Evolutionary conservation across 2,113 vertebrate genomes (phyloP).

Genomic region (Lampris incognitus): DNA sequence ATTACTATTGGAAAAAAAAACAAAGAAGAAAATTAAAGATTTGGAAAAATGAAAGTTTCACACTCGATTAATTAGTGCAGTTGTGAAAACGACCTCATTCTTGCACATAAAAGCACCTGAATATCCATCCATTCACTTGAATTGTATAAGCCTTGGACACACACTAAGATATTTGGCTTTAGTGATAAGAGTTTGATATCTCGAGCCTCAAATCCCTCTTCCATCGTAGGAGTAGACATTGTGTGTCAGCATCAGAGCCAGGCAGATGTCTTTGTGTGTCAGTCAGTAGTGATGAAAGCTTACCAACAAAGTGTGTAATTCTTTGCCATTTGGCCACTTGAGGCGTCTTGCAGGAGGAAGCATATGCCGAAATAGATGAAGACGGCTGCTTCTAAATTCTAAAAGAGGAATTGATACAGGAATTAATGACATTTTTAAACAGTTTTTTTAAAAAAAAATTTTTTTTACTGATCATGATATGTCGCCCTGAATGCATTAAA

Average conservation of each 20-base stretch:
- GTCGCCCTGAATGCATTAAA: background rate
- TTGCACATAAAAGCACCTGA: no score
- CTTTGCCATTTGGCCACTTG: constrained; percentile 10
- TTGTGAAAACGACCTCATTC: no score
- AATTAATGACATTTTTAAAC: background rate
- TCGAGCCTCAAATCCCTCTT: constrained; percentile 27
- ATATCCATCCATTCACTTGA: no score
- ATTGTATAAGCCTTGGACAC: no score
- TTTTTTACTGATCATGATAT: background rate
- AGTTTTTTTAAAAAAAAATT: background rate
- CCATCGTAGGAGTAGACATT: background rate
- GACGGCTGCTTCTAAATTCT: background rate
- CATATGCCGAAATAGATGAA: constrained; percentile 2
- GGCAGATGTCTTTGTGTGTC: constrained; percentile 11
- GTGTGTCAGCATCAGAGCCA: no score
- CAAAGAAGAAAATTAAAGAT: no score
- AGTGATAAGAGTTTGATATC: constrained; percentile 35
- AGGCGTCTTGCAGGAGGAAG: constrained; percentile 4
- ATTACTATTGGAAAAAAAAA: no score
- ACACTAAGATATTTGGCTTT: constrained; percentile 18
- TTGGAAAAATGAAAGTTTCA: no score
- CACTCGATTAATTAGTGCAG: no score
- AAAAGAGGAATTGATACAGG: background rate
- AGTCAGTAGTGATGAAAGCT: background rate
- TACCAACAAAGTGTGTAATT: constrained; percentile 20